Evolutionary conservation across 2,888 invertebrate genomes (phyloP).

Genomic region (Agrochola lychnidis): DNA sequence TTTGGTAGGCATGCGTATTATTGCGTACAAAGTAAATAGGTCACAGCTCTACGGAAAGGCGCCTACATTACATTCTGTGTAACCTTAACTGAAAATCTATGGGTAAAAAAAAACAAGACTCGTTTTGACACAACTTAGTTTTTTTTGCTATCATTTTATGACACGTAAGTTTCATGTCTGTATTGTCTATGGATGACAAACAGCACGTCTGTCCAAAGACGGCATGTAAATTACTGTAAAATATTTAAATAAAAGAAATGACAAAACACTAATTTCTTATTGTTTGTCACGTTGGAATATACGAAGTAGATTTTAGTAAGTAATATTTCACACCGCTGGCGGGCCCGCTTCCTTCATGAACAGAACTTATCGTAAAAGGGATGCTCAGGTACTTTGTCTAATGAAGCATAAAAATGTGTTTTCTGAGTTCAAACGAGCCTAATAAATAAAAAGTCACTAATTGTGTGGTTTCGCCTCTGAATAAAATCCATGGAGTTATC

Average conservation of each 20-base stretch:
- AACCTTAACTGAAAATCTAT: background rate
- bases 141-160: constrained; percentile 4
- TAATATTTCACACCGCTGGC: background rate
- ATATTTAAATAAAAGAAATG: background rate
- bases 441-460: background rate
- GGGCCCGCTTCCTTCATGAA: background rate
- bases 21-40: constrained; percentile 2
- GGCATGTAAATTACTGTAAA: constrained; percentile 19
- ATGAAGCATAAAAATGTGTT: constrained; percentile 4
- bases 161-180: constrained; percentile 12
- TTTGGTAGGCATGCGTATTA: constrained; percentile 3
- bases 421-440: background rate
- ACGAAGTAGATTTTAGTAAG: constrained; percentile 11
- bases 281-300: background rate
- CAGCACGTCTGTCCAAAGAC: background rate
- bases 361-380: constrained; percentile 3
- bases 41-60: background rate
- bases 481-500: background rate
- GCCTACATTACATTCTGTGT: background rate
- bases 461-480: background rate
- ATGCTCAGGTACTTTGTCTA: background rate
- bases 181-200: constrained; percentile 42
- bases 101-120: background rate
- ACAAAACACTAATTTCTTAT: constrained; percentile 24
- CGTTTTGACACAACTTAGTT: too few species aligned